Conservation (phyloP, 1,140 invertebrate species). For the Polyergus mexicanus region DNA sequence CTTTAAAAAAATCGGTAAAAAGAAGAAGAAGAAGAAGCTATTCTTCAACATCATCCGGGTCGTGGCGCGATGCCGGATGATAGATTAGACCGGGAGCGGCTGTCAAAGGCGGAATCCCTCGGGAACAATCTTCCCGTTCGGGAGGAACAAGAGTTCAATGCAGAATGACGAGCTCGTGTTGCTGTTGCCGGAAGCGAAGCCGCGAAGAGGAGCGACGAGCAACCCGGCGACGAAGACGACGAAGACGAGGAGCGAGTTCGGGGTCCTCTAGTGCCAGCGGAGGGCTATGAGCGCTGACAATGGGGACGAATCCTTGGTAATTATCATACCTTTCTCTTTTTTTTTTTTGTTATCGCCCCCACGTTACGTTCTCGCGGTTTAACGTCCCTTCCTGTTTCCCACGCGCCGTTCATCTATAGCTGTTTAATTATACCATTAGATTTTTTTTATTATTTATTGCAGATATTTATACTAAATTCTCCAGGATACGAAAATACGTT, state of each 20-base stretch:
- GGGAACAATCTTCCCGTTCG: conserved; percentile 50
- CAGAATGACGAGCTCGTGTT: conserved; percentile 73
- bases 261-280: conserved; percentile 78
- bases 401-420: neutral
- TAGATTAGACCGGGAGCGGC: conserved; percentile 66
- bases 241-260: conserved; percentile 66
- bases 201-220: conserved; percentile 76
- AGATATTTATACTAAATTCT: neutral
- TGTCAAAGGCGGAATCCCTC: conserved; percentile 52
- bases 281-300: conserved; percentile 86
- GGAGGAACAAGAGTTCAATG: conserved; percentile 46
- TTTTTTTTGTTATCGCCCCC: conserved; percentile 69
- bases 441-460: neutral
- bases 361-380: neutral
- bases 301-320: conserved; percentile 87
- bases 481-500: neutral
- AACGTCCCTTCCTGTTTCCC: conserved; percentile 30
- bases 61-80: conserved; percentile 77
- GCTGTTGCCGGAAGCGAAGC: conserved; percentile 75
- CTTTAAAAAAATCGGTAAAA: no score
- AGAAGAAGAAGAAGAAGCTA: neutral
- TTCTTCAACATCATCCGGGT: neutral
- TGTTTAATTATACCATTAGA: no score
- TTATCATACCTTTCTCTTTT: conserved; percentile 78
- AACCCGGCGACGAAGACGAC: conserved; percentile 76